Percentiles rank a stretch among this genome's conserved stretches.
phyloP scores from a whole-genome alignment of 2,797 vertebrate genomes.

The Sebastolobus altivelis region DNA sequence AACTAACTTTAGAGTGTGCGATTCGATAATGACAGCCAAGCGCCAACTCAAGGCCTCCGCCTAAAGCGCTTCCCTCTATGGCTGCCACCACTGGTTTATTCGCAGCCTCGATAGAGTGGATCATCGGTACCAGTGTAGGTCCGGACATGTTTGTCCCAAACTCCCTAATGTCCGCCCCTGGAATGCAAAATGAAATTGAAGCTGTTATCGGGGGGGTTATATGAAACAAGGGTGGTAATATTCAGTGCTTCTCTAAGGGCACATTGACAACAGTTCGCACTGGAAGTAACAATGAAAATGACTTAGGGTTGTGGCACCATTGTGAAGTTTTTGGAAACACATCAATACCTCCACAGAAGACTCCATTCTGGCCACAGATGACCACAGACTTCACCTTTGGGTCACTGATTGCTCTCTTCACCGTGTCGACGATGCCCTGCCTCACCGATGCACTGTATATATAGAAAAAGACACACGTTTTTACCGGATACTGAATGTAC shows the following conservation, averaged over 20 bases:
- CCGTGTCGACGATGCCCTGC: constrained; percentile 78
- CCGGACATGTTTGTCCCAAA: constrained; percentile 74
- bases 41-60: constrained; percentile 93
- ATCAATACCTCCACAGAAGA: constrained; percentile 91
- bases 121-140: constrained; percentile 64
- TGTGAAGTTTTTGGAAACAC: background rate
- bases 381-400: constrained; percentile 87
- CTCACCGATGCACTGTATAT: constrained; percentile 81
- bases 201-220: background rate
- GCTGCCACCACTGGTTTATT: constrained; percentile 93
- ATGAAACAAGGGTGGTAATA: too few relatives aligned
- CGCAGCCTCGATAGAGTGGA: constrained; percentile 87
- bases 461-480: background rate
- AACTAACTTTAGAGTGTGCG: constrained; percentile 87
- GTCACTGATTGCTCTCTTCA: constrained; percentile 85
- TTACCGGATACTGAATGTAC: background rate
- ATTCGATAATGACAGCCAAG: constrained; percentile 94
- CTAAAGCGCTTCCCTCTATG: constrained; percentile 91
- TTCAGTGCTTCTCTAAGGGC: background rate
- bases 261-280: background rate
- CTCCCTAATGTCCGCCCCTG: constrained; percentile 92
- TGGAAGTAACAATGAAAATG: background rate
- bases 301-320: background rate
- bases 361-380: constrained; percentile 89
- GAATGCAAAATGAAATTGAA: constrained; percentile 17